Evolutionary conservation across 2,888 invertebrate species (phyloP).

Genomic region (Conchocele bisecta): DNA sequence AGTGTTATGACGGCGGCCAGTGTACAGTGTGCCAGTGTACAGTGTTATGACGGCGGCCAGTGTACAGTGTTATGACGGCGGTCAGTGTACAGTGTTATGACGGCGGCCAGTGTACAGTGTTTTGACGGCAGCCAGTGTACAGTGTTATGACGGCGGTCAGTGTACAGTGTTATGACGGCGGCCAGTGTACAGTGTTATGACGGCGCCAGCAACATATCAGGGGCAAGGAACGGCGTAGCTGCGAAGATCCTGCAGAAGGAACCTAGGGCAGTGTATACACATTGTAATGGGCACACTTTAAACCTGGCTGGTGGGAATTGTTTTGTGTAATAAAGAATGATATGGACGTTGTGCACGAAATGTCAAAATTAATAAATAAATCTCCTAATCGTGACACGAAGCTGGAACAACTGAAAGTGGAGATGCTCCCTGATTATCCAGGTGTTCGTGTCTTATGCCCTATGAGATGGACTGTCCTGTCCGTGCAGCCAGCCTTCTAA

Average conservation of each 20-base stretch:
- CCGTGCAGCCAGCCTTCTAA: too few species aligned
- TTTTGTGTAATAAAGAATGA: slow-evolving; percentile 28
- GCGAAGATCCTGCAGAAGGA: slow-evolving; percentile 15
- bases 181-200: slow-evolving; percentile 56
- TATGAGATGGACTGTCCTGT: too few species aligned
- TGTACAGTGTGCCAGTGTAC: too few species aligned
- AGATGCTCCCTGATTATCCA: slow-evolving; percentile 31
- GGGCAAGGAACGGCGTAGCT: slow-evolving; percentile 44
- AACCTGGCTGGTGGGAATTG: slow-evolving; percentile 35
- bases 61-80: too few species aligned
- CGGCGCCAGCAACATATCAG: slow-evolving; percentile 41
- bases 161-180: too few species aligned
- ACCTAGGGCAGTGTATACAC: slow-evolving; percentile 44
- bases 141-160: too few species aligned
- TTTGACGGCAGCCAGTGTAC: too few species aligned
- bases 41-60: too few species aligned
- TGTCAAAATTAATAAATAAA: slow-evolving; percentile 47
- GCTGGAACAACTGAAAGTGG: slow-evolving; percentile 34
- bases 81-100: too few species aligned
- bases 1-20: too few species aligned
- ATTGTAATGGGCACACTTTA: slow-evolving; percentile 55
- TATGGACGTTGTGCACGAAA: slow-evolving; percentile 44
- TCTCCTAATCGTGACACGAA: slow-evolving; percentile 44
- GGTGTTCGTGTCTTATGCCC: slow-evolving; percentile 39
- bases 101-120: too few species aligned